A percentile compares a stretch with the other conserved stretches of the same genome.
These are phyloP conservation scores for Smittia sp. DNA, from an alignment of 2,888 invertebrate genomes.

Conservation along the genomic window DNA sequence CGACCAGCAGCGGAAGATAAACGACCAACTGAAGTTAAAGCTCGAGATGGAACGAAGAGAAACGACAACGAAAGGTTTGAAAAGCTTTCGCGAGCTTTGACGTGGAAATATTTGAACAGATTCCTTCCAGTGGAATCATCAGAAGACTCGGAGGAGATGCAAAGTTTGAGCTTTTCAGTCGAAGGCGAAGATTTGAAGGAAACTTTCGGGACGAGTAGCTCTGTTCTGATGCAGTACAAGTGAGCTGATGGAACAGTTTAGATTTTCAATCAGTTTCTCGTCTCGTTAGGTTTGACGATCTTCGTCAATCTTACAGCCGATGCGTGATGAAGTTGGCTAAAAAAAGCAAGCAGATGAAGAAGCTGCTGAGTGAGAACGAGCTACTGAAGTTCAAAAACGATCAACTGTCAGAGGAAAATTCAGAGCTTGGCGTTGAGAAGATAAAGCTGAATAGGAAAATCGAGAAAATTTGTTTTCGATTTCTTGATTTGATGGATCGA, in stretches of 20 bases:
- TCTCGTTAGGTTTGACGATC: constrained; percentile 25
- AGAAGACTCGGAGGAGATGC: background rate
- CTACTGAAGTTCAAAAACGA: constrained; percentile 3
- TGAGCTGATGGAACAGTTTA: too few species aligned
- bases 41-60: constrained; percentile 19
- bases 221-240: constrained; percentile 36
- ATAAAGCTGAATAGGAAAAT: constrained; percentile 17
- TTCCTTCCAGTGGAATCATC: background rate
- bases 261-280: background rate
- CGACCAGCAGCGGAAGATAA: background rate
- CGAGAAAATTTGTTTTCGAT: constrained; percentile 24
- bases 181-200: constrained; percentile 18
- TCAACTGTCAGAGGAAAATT: constrained; percentile 19
- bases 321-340: background rate
- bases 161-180: background rate
- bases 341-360: constrained; percentile 19
- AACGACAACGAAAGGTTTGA: background rate
- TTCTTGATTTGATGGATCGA: constrained; percentile 15
- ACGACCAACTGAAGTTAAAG: constrained; percentile 26
- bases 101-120: too few species aligned
- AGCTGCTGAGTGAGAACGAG: constrained; percentile 19
- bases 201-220: constrained; percentile 37
- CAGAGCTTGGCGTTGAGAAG: background rate
- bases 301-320: constrained; percentile 20
- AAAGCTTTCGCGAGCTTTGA: background rate